phyloP scores from a whole-genome alignment of 2,797 vertebrate genomes.

The Propithecus deckenii region DNA sequence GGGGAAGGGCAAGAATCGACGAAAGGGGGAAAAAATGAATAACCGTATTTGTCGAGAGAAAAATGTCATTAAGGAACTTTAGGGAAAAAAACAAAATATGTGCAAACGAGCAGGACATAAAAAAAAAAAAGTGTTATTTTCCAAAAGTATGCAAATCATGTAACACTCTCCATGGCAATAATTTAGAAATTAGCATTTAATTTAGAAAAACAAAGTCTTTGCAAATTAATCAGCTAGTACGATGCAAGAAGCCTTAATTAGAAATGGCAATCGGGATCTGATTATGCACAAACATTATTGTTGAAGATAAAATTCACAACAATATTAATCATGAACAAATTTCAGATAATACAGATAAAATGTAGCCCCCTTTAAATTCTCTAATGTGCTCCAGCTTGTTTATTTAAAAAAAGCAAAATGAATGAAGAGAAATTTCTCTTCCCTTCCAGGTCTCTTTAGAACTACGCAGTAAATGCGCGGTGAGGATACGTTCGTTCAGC shows the following conservation, averaged over 20 bases:
- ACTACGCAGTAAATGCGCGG: not conserved
- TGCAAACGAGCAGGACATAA: not conserved
- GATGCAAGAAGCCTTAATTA: not conserved
- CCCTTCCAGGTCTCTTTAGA: not conserved
- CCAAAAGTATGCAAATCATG: constrained; percentile 29
- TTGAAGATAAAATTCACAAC: constrained; percentile 1
- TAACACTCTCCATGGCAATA: not conserved
- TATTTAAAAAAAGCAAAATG: not conserved
- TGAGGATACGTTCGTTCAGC: not conserved
- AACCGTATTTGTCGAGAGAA: constrained; percentile 17
- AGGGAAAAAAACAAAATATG: not conserved
- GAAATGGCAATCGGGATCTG: not conserved
- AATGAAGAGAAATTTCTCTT: not conserved
- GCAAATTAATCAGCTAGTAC: not conserved
- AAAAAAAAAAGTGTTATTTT: not conserved
- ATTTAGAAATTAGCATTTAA: constrained; percentile 39
- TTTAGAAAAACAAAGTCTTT: constrained; percentile 29
- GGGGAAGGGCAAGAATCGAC: not conserved
- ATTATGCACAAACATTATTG: not conserved
- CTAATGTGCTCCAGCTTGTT: not conserved
- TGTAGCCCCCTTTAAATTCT: not conserved
- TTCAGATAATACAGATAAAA: not conserved
- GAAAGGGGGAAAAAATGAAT: not conserved
- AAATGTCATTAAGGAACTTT: not conserved
- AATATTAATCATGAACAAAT: not conserved